Evolutionary conservation across 2,888 invertebrate species (phyloP).

Genomic region (Eupelmus urozonus): DNA sequence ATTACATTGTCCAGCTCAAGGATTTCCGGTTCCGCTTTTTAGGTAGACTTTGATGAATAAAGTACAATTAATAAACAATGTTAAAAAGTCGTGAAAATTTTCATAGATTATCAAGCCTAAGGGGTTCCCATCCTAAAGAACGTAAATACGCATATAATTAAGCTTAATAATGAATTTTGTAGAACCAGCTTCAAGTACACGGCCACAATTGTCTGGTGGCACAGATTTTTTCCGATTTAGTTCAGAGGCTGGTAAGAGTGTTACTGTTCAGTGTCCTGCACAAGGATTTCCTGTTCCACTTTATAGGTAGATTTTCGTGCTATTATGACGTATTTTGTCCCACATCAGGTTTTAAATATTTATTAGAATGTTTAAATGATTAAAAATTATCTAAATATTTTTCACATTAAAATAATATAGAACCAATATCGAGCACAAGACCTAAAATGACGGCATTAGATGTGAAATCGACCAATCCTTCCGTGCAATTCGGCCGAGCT

Average conservation of each 20-base stretch:
- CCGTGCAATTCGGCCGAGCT: constrained; percentile 60
- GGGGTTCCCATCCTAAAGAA: constrained; percentile 81
- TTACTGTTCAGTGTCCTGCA: constrained; percentile 71
- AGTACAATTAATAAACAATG: constrained; percentile 1
- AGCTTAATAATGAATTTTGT: constrained; percentile 34
- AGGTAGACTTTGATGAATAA: constrained; percentile 61
- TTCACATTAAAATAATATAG: constrained; percentile 73
- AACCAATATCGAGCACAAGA: constrained; percentile 84
- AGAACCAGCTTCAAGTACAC: constrained; percentile 79
- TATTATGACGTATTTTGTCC: constrained; percentile 81
- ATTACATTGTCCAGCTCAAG: constrained; percentile 65
- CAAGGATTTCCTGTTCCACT: constrained; percentile 59
- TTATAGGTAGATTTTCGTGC: constrained; percentile 48
- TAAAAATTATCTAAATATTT: background rate
- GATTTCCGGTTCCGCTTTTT: constrained; percentile 59
- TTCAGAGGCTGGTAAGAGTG: constrained; percentile 69
- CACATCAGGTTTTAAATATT: constrained; percentile 68
- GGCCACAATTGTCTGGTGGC: constrained; percentile 79
- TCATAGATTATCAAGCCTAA: constrained; percentile 78
- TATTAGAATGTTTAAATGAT: constrained; percentile 11
- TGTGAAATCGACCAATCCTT: constrained; percentile 75
- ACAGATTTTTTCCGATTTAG: constrained; percentile 75
- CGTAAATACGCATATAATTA: too few relatives aligned
- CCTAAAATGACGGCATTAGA: constrained; percentile 83
- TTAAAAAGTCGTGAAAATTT: background rate